Base-by-base conservation (phyloP, 1,140 invertebrate species). In the Ceratina calcarata region DNA sequence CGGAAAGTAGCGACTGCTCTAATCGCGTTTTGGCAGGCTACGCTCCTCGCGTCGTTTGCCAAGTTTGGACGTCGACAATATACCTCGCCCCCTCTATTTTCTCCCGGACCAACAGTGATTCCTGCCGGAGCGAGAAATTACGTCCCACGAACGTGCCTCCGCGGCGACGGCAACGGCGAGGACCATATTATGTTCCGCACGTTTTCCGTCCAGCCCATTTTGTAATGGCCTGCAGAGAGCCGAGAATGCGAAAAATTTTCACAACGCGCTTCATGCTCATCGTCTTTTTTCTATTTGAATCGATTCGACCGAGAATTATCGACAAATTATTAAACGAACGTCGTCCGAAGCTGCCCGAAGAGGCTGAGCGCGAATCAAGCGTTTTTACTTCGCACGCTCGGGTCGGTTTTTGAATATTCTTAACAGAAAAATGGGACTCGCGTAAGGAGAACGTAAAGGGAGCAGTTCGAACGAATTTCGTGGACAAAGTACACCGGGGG, bases 11-110 rank as follows among this genome's bases (percentile, higher is more conserved):
- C 60, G 53, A 57, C 13, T 55, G 27, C 7, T 49, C 67, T 78
- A 78, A 78, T 78, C 60, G 51, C 49, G 76, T 78, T 60, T 78
- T 78, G 76, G 76, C 76, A 78, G 69, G 37, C n/a, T 68, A 45
- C 20, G 60, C 15, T 6, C 24, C 20, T 37, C 67, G 49, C 67
- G 18, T 71, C 60, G 68, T 55, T 78, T 72, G 76, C 76, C 76
- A 78, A 64, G 68, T 64, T 72, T 62, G 58, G 66, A 78, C 76
- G 68, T 72, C 60, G 57, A 68, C 37, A 78, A 78, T 78, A 61
- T 45, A 45, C 37, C 37, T 45, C 49, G 37, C 37, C 24, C 13
- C 27, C 69, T 49, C 67, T 72, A 78, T 78, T 78, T 64, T 72
- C 68, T 20, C 20, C 27, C 27, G 60, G 16, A 61, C 68, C 32